A percentile compares a stretch with the other conserved stretches of the same genome.
phyloP scores from a whole-genome alignment of 2,797 vertebrate species.

The Gymnocypris eckloni region DNA sequence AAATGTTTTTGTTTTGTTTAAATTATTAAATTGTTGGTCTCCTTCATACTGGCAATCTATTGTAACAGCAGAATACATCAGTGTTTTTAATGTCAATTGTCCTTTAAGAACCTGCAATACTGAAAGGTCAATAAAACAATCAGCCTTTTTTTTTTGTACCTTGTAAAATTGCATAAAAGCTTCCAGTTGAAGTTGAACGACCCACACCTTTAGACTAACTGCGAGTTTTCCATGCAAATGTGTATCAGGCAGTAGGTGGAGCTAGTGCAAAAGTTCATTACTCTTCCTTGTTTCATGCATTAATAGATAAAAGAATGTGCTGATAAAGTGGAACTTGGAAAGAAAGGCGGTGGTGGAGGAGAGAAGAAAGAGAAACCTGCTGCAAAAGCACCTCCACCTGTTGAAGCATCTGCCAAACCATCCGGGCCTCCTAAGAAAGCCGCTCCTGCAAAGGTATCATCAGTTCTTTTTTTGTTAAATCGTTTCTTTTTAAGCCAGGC shows the following conservation, averaged over 20 bases:
- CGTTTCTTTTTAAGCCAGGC: neutral
- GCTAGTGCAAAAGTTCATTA: neutral
- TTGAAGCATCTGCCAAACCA: conserved; percentile 75
- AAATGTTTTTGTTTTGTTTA: no score
- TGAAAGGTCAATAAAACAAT: neutral
- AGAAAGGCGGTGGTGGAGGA: conserved; percentile 72
- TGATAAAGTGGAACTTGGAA: conserved; percentile 92
- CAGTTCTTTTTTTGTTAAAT: neutral
- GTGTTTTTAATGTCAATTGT: neutral
- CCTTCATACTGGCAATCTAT: no score
- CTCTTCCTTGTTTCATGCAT: conserved; percentile 1
- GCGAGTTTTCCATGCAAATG: neutral
- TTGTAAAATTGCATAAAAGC: neutral
- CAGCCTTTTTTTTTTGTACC: neutral
- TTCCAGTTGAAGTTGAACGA: neutral
- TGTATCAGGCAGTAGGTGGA: neutral
- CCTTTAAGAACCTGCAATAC: neutral
- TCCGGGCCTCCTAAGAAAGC: conserved; percentile 84
- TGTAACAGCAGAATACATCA: neutral
- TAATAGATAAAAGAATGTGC: conserved; percentile 94
- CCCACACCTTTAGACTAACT: neutral
- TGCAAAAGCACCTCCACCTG: conserved; percentile 64
- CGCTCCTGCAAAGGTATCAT: conserved; percentile 80
- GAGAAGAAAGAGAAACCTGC: conserved; percentile 86
- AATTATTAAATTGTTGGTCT: no score